phyloP scores from a whole-genome alignment of 2,888 invertebrate species.

The Pandemis heparana region DNA sequence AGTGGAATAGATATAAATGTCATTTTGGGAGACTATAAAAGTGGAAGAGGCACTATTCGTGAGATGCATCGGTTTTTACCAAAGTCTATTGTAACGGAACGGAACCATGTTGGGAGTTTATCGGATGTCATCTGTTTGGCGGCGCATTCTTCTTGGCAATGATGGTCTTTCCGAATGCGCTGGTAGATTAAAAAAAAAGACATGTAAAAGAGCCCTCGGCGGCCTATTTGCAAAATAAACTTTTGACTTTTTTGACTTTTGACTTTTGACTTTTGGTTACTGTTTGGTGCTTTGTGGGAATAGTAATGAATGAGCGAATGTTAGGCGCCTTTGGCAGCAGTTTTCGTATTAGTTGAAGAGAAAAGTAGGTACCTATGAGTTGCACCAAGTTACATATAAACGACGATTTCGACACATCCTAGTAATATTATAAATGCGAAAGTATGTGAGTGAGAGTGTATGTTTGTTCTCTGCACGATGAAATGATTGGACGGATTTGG shows the following conservation, averaged over 20 bases:
- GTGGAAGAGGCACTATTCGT: conserved; percentile 6
- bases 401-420: too few relatives aligned
- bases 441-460: too few relatives aligned
- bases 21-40: conserved; percentile 33
- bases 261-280: conserved; percentile 9
- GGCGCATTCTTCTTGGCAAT: too few relatives aligned
- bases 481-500: too few relatives aligned
- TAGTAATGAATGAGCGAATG: background rate
- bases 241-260: too few relatives aligned
- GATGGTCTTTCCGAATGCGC: too few relatives aligned
- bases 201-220: too few relatives aligned
- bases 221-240: too few relatives aligned
- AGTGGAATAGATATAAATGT: conserved; percentile 23
- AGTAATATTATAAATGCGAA: too few relatives aligned
- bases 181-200: too few relatives aligned
- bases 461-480: too few relatives aligned
- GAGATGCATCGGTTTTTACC: conserved; percentile 24
- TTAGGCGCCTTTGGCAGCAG: background rate
- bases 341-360: background rate
- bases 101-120: conserved; percentile 37
- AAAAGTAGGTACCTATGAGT: background rate
- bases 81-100: conserved; percentile 36
- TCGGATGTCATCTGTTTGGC: conserved; percentile 34
- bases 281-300: conserved; percentile 23
- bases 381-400: too few relatives aligned